Evolutionary conservation across 2,797 vertebrate genomes (phyloP).

Genomic region (Hippoglossus hippoglossus): DNA sequence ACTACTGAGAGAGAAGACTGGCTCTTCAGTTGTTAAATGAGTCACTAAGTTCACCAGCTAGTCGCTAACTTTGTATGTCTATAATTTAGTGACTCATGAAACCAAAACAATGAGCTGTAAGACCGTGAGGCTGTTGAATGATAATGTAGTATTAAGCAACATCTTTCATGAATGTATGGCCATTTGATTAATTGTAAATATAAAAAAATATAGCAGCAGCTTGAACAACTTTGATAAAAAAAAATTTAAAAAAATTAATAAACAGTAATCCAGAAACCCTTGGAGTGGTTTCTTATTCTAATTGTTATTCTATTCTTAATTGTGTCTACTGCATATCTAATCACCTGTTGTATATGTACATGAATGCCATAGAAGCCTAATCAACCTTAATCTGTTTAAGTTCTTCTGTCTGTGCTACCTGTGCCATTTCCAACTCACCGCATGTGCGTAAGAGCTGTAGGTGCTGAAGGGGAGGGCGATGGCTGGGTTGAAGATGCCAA

Average conservation of each 20-base stretch:
- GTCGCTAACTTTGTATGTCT: background rate
- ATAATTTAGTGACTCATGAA: background rate
- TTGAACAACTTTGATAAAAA: no score
- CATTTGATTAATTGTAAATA: no score
- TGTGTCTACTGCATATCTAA: background rate
- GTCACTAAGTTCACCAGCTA: conserved; percentile 7
- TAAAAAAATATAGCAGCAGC: no score
- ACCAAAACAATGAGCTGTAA: background rate
- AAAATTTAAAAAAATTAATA: background rate
- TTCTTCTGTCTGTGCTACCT: conserved; percentile 3
- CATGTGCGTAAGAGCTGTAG: conserved; percentile 98
- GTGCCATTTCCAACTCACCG: conserved; percentile 87
- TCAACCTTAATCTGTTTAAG: conserved; percentile 10
- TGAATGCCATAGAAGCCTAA: background rate
- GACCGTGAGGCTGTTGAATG: background rate
- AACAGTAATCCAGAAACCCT: background rate
- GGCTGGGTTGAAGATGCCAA: conserved; percentile 97
- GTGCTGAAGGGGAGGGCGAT: conserved; percentile 97
- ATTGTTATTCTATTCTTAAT: background rate
- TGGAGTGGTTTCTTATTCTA: background rate
- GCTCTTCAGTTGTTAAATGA: conserved; percentile 9
- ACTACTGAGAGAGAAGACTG: conserved; percentile 14
- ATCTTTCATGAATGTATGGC: background rate
- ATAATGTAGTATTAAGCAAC: no score
- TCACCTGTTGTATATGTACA: no score